Conservation (phyloP, 2,888 invertebrate genomes). For the Temnothorax ravouxi region DNA sequence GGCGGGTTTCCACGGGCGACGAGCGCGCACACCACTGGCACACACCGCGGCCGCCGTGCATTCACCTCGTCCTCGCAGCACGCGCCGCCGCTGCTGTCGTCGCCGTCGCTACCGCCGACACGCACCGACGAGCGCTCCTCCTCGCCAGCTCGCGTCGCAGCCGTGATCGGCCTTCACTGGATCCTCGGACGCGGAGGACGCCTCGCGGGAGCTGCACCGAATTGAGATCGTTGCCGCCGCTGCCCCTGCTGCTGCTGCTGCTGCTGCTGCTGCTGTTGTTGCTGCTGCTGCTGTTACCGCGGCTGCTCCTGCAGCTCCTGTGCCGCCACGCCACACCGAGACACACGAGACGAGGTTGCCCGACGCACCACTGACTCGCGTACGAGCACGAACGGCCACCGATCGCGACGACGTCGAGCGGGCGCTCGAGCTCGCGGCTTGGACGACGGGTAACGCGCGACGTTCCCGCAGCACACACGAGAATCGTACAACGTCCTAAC, state of each 20-base stretch:
- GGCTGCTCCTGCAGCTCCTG: slow-evolving; percentile 40
- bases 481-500: slow-evolving; percentile 84
- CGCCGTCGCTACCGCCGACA: slow-evolving; percentile 68
- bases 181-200: slow-evolving; percentile 34
- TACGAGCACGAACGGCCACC: slow-evolving; percentile 34
- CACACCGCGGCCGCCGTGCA: slow-evolving; percentile 81
- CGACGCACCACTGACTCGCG: slow-evolving; percentile 59
- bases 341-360: slow-evolving; percentile 63
- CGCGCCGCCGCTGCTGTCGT: slow-evolving; percentile 73
- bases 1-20: slow-evolving; percentile 82
- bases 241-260: background rate
- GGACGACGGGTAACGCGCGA: slow-evolving; percentile 61
- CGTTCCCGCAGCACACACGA: slow-evolving; percentile 76
- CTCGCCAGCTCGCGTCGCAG: slow-evolving; percentile 71
- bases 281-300: background rate
- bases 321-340: slow-evolving; percentile 68
- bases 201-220: slow-evolving; percentile 48
- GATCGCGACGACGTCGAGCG: slow-evolving; percentile 51
- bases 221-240: background rate
- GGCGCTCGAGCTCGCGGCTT: slow-evolving; percentile 56
- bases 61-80: slow-evolving; percentile 81
- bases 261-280: background rate
- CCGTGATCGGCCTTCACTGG: slow-evolving; percentile 52
- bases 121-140: slow-evolving; percentile 70
- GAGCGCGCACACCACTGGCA: slow-evolving; percentile 77